Percentiles rank a stretch among this genome's conserved stretches.
Conservation (phyloP, 2,113 vertebrate genomes). For the Alces alces region DNA sequence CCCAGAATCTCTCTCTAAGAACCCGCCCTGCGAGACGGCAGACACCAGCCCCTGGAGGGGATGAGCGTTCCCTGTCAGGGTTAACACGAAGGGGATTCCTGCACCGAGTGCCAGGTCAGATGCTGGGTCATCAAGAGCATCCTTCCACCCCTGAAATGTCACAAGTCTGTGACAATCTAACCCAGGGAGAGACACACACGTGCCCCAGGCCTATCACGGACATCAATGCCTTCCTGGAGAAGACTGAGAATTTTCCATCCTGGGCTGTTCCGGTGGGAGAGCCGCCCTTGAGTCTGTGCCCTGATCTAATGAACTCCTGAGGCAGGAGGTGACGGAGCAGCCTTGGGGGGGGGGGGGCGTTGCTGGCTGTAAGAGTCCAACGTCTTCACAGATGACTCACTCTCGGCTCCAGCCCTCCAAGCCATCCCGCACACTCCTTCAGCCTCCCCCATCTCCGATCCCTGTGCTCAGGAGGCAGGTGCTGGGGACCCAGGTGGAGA, state of each 20-base stretch:
- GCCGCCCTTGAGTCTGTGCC: neutral
- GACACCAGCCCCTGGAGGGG: accelerated
- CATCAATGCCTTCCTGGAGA: neutral
- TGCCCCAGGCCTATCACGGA: neutral
- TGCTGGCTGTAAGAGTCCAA: slow-evolving; percentile 36
- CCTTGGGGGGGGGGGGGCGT: neutral
- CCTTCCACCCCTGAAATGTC: neutral
- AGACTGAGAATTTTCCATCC: neutral
- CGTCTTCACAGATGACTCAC: slow-evolving; percentile 69
- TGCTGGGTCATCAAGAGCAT: neutral
- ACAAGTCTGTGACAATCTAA: neutral
- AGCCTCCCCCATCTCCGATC: neutral
- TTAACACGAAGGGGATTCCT: neutral
- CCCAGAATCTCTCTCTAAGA: neutral
- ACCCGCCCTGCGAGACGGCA: neutral
- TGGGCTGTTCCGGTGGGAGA: neutral
- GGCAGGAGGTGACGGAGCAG: neutral
- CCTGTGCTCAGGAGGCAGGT: slow-evolving; percentile 60
- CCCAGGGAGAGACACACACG: neutral
- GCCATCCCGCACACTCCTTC: neutral
- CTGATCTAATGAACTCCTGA: neutral
- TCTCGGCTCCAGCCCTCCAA: neutral
- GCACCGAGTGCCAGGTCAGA: neutral
- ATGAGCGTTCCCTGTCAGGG: accelerated
- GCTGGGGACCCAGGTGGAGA: slow-evolving; percentile 65